Percentiles rank a stretch among this genome's conserved stretches.
Conservation (phyloP, 2,113 vertebrate genomes). For the Numida meleagris region DNA sequence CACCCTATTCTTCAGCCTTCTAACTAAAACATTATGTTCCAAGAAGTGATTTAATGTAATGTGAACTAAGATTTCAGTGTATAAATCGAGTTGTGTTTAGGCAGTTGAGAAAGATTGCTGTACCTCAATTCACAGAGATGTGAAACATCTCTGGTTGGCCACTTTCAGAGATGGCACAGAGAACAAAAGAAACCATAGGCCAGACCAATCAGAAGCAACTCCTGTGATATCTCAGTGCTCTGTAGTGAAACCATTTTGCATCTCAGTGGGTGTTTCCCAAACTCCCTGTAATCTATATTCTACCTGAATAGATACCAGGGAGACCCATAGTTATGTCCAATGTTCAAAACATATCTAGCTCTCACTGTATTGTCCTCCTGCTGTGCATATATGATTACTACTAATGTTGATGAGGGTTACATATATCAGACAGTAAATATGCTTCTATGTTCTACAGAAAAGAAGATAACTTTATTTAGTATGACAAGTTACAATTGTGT, state of each 20-base stretch:
- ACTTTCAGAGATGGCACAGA: neutral
- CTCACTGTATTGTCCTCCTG: neutral
- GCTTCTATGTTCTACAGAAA: neutral
- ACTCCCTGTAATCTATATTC: neutral
- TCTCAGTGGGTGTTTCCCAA: neutral
- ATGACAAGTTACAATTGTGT: neutral
- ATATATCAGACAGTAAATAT: neutral
- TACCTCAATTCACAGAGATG: no score
- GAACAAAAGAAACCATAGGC: neutral
- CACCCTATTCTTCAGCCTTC: neutral
- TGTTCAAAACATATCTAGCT: neutral
- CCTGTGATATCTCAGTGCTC: neutral
- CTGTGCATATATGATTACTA: neutral
- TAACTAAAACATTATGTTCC: neutral
- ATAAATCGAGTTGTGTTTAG: neutral
- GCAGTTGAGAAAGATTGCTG: neutral
- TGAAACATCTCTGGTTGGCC: neutral
- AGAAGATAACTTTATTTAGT: constrained; percentile 8
- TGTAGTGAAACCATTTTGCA: neutral
- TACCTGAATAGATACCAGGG: neutral
- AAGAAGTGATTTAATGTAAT: neutral
- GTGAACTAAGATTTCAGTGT: neutral
- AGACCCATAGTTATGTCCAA: neutral
- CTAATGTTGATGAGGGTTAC: neutral
- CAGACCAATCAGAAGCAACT: neutral